Percentiles rank a stretch among this genome's conserved stretches.
phyloP scores from a whole-genome alignment of 1,140 invertebrate genomes.

The Lasaia peninsularis region DNA sequence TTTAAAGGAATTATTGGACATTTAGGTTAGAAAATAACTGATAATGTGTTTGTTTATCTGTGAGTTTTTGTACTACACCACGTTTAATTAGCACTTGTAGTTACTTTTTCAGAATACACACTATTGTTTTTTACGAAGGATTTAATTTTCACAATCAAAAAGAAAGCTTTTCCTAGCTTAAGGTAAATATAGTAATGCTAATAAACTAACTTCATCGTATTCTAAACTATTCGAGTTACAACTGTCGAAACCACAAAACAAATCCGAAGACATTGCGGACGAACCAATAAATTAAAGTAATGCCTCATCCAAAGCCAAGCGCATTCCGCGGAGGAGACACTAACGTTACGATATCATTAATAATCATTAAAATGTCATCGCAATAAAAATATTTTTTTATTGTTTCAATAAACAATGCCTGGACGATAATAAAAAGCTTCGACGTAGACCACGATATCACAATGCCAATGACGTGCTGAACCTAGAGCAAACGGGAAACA shows the following conservation, averaged over 20 bases:
- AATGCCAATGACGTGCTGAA: constrained; percentile 1
- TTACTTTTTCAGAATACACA: no score
- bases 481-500: not conserved
- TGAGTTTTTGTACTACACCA: no score
- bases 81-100: no score
- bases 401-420: constrained; percentile 69
- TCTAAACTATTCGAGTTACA: not conserved
- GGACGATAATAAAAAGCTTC: constrained; percentile 46
- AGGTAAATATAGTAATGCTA: not conserved
- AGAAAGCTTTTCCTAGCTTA: no score
- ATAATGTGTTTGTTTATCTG: no score
- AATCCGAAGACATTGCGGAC: constrained; percentile 15
- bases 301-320: constrained; percentile 14
- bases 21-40: no score
- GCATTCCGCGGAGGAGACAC: constrained; percentile 23
- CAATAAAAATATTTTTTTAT: constrained; percentile 60
- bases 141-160: no score
- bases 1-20: no score
- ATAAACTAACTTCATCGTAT: not conserved
- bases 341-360: constrained; percentile 42
- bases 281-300: constrained; percentile 32
- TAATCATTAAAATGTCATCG: constrained; percentile 62
- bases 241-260: constrained; percentile 13
- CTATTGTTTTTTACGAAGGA: no score
- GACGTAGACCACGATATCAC: constrained; percentile 9